Evolutionary conservation across 2,888 invertebrate species (phyloP).

Genomic region (Cosmorhoe ocellata): DNA sequence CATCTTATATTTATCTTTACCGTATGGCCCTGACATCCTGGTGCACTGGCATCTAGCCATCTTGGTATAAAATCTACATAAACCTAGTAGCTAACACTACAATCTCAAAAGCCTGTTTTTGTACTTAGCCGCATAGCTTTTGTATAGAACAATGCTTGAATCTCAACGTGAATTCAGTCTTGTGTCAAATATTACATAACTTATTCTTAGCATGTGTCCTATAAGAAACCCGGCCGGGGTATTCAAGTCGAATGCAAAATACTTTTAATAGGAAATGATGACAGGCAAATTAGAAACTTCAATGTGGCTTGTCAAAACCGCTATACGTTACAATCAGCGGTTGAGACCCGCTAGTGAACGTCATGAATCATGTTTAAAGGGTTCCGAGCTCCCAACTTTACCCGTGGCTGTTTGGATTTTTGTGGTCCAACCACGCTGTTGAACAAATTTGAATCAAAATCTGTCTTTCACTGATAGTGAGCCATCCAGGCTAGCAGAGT

Average conservation of each 20-base stretch:
- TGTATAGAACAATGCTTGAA: conserved; percentile 1
- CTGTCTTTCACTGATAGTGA: too few species aligned
- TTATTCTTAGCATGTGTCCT: conserved; percentile 4
- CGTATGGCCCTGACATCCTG: conserved; percentile 24
- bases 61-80: conserved; percentile 18
- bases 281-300: conserved; percentile 40
- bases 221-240: background rate
- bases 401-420: conserved; percentile 4
- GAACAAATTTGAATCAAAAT: too few species aligned
- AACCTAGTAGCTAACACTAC: conserved; percentile 1
- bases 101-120: conserved; percentile 13
- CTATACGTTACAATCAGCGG: conserved; percentile 43
- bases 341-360: conserved; percentile 41
- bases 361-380: conserved; percentile 59
- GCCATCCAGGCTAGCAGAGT: too few species aligned
- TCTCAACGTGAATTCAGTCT: conserved; percentile 3
- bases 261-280: conserved; percentile 28
- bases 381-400: conserved; percentile 51
- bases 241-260: conserved; percentile 35
- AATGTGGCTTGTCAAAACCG: conserved; percentile 45
- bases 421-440: too few species aligned
- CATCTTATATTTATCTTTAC: conserved; percentile 14
- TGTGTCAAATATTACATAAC: background rate
- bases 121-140: background rate
- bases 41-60: conserved; percentile 25